phyloP scores from a whole-genome alignment of 2,888 invertebrate genomes.

The Helobdella robusta region DNA sequence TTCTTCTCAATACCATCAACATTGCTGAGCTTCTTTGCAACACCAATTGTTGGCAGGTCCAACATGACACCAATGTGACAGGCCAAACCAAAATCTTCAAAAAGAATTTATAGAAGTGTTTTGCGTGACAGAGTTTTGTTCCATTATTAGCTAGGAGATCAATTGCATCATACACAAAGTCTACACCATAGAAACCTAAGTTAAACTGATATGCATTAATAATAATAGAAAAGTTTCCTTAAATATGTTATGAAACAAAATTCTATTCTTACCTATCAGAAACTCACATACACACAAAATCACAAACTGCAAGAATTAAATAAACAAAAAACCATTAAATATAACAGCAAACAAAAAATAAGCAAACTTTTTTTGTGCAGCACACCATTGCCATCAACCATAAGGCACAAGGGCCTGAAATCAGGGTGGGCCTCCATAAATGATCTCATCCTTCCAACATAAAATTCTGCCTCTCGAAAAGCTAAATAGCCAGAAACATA shows the following conservation, averaged over 20 bases:
- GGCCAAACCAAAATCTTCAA: slow-evolving; percentile 51
- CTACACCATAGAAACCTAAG: no score
- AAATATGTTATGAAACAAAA: neutral
- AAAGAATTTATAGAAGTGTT: neutral
- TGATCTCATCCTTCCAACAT: slow-evolving; percentile 39
- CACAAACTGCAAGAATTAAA: neutral
- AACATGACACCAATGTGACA: slow-evolving; percentile 51
- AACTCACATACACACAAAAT: slow-evolving; percentile 5
- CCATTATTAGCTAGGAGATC: no score
- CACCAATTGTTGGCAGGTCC: slow-evolving; percentile 49
- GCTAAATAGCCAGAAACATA: slow-evolving; percentile 53
- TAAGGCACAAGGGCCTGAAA: slow-evolving; percentile 45
- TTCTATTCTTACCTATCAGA: neutral
- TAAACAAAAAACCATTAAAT: neutral
- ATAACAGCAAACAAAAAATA: neutral
- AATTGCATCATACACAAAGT: no score
- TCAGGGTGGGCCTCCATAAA: slow-evolving; percentile 41
- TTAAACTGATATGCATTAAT: neutral
- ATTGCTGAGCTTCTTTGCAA: slow-evolving; percentile 52
- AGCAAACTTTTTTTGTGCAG: slow-evolving; percentile 23
- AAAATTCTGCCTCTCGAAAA: slow-evolving; percentile 49
- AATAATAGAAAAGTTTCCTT: neutral
- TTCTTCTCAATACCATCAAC: no score
- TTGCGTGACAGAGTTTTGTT: no score
- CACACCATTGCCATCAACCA: slow-evolving; percentile 27